phyloP scores from a whole-genome alignment of 2,888 invertebrate species.

The Liposcelis brunnea region DNA sequence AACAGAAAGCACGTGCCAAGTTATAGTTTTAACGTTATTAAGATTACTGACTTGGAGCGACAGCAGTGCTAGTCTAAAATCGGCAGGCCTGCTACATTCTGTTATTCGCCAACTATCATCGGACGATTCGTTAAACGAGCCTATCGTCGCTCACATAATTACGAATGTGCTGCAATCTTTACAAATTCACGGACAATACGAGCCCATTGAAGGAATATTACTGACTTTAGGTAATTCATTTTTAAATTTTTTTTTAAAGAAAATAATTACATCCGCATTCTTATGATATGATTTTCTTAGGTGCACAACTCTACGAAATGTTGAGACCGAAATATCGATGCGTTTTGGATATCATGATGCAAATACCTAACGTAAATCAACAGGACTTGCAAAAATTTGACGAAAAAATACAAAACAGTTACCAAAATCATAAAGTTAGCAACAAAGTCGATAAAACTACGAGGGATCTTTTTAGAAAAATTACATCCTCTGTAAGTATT shows the following conservation, averaged over 20 bases:
- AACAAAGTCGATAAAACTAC: slow-evolving; percentile 76
- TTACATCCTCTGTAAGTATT: slow-evolving; percentile 51
- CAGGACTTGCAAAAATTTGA: slow-evolving; percentile 70
- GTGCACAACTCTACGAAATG: slow-evolving; percentile 71
- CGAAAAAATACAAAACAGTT: slow-evolving; percentile 49
- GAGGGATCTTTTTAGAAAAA: slow-evolving; percentile 78
- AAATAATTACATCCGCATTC: no score
- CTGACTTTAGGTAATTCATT: slow-evolving; percentile 26
- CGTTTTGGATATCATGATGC: slow-evolving; percentile 48
- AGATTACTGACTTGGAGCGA: slow-evolving; percentile 73
- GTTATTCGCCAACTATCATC: slow-evolving; percentile 46
- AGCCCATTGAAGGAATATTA: slow-evolving; percentile 56
- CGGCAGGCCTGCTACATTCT: slow-evolving; percentile 55
- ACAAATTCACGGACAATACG: slow-evolving; percentile 77
- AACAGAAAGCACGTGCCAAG: slow-evolving; percentile 43
- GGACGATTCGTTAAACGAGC: slow-evolving; percentile 42
- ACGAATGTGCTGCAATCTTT: slow-evolving; percentile 61
- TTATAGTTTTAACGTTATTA: slow-evolving; percentile 42
- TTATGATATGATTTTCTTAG: slow-evolving; percentile 49
- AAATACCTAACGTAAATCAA: slow-evolving; percentile 66
- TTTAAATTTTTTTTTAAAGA: no score
- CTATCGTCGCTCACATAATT: slow-evolving; percentile 48
- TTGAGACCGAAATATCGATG: slow-evolving; percentile 59
- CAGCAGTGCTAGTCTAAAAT: slow-evolving; percentile 62
- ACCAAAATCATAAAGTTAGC: slow-evolving; percentile 22